These are phyloP conservation scores for Vulpes ferrilata DNA, from an alignment of 2,113 vertebrate species.

Conservation along the genomic window DNA sequence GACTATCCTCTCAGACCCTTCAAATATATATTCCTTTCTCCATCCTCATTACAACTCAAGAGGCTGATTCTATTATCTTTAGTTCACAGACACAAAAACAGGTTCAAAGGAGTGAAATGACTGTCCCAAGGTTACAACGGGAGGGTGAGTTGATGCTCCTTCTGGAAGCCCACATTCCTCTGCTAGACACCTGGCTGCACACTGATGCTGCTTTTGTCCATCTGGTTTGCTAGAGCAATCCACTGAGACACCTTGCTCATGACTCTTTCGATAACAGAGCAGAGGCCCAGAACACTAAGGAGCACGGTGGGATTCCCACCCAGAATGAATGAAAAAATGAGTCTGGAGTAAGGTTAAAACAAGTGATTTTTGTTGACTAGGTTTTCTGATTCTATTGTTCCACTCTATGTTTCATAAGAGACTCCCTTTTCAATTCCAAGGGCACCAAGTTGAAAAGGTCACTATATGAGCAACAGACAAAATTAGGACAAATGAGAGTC, in stretches of 20 bases:
- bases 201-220: neutral
- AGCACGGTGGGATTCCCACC: neutral
- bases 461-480: constrained; percentile 64
- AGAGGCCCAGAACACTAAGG: neutral
- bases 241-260: fast-evolving
- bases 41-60: neutral
- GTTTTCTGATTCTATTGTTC: neutral
- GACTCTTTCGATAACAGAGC: neutral
- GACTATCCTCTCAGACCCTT: neutral
- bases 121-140: neutral
- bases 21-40: neutral
- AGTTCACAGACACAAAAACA: neutral
- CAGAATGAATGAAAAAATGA: neutral
- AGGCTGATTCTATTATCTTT: neutral
- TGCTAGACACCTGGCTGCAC: neutral
- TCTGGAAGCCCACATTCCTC: no score
- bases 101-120: neutral
- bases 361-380: neutral
- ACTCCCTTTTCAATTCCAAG: constrained; percentile 65
- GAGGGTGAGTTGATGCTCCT: no score
- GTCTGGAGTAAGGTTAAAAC: neutral
- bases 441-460: constrained; percentile 70
- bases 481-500: constrained; percentile 69
- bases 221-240: neutral
- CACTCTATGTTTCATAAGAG: constrained; percentile 65